A percentile compares a stretch with the other conserved stretches of the same genome.
Conservation (phyloP, 2,113 vertebrate genomes). For the Muntiacus reevesi region DNA sequence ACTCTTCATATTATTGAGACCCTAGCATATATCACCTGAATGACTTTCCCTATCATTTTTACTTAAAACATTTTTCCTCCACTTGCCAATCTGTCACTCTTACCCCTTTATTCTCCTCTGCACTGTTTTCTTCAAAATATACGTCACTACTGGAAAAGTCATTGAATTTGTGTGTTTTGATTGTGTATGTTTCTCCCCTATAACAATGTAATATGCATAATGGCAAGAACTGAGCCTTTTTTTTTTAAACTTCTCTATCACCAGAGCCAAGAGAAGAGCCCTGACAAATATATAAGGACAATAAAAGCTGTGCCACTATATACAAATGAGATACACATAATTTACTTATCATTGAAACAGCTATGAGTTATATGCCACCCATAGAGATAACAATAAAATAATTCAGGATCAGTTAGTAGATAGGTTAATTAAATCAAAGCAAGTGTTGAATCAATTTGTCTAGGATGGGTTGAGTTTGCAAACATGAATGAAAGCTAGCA, state of each 20-base stretch:
- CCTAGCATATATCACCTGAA: not conserved
- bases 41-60: not conserved
- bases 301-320: not conserved
- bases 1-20: not conserved
- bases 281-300: no score
- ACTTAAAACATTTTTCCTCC: not conserved
- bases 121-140: not conserved
- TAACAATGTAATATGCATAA: not conserved
- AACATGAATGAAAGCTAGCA: not conserved
- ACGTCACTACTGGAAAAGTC: not conserved
- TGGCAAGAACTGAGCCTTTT: not conserved
- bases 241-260: not conserved
- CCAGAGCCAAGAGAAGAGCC: not conserved
- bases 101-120: not conserved
- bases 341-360: not conserved
- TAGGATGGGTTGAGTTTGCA: not conserved
- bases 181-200: not conserved
- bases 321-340: not conserved
- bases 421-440: not conserved
- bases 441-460: not conserved
- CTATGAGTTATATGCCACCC: no score
- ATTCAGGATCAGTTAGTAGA: not conserved
- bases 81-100: not conserved
- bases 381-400: not conserved
- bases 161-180: not conserved